Evolutionary conservation across 2,888 invertebrate species (phyloP).

Genomic region (Harpagoxenus sublaevis): DNA sequence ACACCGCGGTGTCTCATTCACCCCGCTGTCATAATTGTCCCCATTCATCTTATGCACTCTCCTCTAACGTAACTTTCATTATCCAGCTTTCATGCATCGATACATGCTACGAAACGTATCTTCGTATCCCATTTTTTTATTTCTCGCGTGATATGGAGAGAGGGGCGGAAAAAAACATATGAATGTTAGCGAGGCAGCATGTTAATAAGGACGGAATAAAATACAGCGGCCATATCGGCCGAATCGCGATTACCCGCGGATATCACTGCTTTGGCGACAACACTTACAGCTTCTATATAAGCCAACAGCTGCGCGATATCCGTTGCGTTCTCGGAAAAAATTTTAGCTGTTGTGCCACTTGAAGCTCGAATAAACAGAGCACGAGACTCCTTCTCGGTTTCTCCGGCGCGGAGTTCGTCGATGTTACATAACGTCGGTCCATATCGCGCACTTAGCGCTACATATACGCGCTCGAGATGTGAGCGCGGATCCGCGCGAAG

Average conservation of each 20-base stretch:
- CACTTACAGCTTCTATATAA: constrained; percentile 29
- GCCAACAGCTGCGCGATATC: constrained; percentile 31
- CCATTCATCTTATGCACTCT: constrained; percentile 31
- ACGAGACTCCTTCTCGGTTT: background rate
- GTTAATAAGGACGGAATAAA: constrained; percentile 28
- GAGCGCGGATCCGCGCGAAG: background rate
- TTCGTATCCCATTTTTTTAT: background rate
- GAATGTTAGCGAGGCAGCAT: background rate
- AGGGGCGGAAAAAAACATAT: background rate
- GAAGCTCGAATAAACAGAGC: constrained; percentile 19
- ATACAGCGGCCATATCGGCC: background rate
- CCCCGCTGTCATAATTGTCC: constrained; percentile 29
- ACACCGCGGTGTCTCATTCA: constrained; percentile 33
- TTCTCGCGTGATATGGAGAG: background rate
- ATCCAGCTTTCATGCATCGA: background rate
- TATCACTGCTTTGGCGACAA: constrained; percentile 31
- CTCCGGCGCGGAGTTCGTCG: background rate
- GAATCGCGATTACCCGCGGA: constrained; percentile 24
- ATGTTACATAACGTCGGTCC: constrained; percentile 7
- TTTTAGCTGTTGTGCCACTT: constrained; percentile 22
- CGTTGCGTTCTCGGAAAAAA: constrained; percentile 28
- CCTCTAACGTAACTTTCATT: constrained; percentile 37
- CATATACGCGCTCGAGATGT: background rate
- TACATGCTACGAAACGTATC: background rate
- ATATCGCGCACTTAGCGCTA: background rate